Conservation (phyloP, 1,140 invertebrate genomes). For the Brachionus asplanchnoidis region DNA sequence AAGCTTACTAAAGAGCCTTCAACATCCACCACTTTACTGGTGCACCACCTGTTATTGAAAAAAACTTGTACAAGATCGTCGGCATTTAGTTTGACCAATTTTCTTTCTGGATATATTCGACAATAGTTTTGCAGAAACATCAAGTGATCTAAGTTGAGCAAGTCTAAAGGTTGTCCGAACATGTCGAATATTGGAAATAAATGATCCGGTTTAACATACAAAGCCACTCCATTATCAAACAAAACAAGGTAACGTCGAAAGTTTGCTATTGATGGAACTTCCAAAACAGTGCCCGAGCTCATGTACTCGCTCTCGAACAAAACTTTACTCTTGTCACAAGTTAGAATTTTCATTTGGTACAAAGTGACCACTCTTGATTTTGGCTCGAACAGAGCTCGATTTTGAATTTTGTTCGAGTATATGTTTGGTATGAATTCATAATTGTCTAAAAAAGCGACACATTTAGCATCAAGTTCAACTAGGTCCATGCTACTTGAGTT, state of each 20-base stretch:
- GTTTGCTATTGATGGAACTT: neutral
- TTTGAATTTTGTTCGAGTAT: neutral
- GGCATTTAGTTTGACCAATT: neutral
- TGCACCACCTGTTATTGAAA: constrained; percentile 8
- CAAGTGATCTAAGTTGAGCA: neutral
- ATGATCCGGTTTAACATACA: constrained; percentile 13
- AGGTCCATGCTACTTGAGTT: neutral
- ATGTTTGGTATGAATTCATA: constrained; percentile 18
- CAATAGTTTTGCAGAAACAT: constrained; percentile 28
- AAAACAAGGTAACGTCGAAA: constrained; percentile 23
- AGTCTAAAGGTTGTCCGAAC: neutral
- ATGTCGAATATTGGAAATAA: constrained; percentile 5
- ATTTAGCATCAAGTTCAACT: constrained; percentile 26
- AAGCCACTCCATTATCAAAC: constrained; percentile 23
- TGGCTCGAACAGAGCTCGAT: neutral
- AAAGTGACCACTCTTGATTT: constrained; percentile 15
- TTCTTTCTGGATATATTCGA: constrained; percentile 28
- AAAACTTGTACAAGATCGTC: constrained; percentile 8
- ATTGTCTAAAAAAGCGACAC: constrained; percentile 16
- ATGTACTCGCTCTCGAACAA: constrained; percentile 2
- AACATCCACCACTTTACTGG: neutral
- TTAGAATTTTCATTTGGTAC: neutral
- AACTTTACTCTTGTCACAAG: neutral
- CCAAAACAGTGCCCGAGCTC: constrained; percentile 13
- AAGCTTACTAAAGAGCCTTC: constrained; percentile 13